Evolutionary conservation across 2,113 vertebrate species (phyloP).

Genomic region (Thermophis baileyi): DNA sequence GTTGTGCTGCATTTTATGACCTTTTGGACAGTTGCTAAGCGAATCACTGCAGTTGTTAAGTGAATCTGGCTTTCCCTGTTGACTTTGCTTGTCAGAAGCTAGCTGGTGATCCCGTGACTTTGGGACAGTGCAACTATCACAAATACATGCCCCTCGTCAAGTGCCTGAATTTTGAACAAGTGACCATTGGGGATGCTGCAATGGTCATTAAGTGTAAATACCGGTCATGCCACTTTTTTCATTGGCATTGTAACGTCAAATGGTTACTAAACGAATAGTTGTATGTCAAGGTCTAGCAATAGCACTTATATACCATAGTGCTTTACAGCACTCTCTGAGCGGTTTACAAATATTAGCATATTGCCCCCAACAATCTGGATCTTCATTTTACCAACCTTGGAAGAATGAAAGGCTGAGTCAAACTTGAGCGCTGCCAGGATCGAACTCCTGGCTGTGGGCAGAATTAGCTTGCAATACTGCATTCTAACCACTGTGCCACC

Average conservation of each 20-base stretch:
- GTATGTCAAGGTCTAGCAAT: not conserved
- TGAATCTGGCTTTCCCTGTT: not conserved
- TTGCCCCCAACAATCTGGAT: not conserved
- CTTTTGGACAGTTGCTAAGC: not conserved
- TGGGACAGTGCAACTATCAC: too few relatives aligned
- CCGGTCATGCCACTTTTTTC: too few relatives aligned
- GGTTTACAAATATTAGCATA: not conserved
- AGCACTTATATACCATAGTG: too few relatives aligned
- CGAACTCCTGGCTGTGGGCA: not conserved
- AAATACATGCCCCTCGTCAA: not conserved
- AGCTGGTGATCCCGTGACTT: not conserved
- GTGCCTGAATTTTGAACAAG: not conserved
- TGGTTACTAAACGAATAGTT: not conserved
- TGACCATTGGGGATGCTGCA: not conserved
- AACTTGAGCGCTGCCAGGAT: not conserved
- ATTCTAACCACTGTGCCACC: not conserved
- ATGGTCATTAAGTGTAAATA: too few relatives aligned
- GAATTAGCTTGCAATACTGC: not conserved
- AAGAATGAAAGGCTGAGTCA: not conserved
- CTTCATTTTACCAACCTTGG: not conserved
- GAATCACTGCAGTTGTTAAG: too few relatives aligned
- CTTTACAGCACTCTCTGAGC: not conserved
- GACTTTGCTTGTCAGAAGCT: not conserved
- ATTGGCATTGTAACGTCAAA: not conserved
- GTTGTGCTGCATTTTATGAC: not conserved